These are phyloP conservation scores for Anguilla anguilla DNA, from an alignment of 2,797 vertebrate genomes.

Conservation along the genomic window DNA sequence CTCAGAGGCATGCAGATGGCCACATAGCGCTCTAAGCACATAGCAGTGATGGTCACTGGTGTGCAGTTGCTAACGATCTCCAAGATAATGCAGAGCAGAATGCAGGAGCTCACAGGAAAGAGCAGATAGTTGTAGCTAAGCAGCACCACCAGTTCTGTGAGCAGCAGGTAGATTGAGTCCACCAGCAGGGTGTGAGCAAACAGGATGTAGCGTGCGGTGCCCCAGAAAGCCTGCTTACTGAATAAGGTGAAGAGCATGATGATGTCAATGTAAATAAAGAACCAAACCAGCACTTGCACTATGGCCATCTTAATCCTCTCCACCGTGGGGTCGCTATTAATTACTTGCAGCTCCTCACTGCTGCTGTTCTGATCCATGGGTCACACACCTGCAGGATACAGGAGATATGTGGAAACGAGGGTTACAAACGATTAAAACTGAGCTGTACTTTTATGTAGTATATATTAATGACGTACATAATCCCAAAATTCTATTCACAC, in stretches of 20 bases:
- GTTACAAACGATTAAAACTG: neutral
- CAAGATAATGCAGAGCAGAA: conserved; percentile 40
- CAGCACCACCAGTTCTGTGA: conserved; percentile 44
- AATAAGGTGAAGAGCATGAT: conserved; percentile 51
- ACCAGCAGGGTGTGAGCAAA: conserved; percentile 51
- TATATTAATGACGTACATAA: no score
- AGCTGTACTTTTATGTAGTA: neutral
- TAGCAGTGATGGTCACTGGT: conserved; percentile 46
- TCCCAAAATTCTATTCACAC: no score
- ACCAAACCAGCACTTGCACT: conserved; percentile 45
- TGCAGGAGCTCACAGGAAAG: conserved; percentile 41
- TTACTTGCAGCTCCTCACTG: neutral
- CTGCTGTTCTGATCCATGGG: conserved; percentile 8
- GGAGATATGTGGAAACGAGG: neutral
- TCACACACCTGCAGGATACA: neutral
- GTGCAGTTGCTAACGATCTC: conserved; percentile 26
- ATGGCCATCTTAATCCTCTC: neutral
- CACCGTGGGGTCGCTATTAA: neutral
- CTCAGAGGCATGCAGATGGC: conserved; percentile 54
- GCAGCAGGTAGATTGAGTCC: conserved; percentile 43
- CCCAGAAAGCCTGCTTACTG: conserved; percentile 45
- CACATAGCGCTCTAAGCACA: conserved; percentile 51
- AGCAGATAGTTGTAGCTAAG: conserved; percentile 38
- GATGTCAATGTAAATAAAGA: conserved; percentile 45
- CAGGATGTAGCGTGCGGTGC: conserved; percentile 50